These are phyloP conservation scores for Pilophorus perplexus DNA, from an alignment of 2,888 invertebrate genomes.

Conservation along the genomic window DNA sequence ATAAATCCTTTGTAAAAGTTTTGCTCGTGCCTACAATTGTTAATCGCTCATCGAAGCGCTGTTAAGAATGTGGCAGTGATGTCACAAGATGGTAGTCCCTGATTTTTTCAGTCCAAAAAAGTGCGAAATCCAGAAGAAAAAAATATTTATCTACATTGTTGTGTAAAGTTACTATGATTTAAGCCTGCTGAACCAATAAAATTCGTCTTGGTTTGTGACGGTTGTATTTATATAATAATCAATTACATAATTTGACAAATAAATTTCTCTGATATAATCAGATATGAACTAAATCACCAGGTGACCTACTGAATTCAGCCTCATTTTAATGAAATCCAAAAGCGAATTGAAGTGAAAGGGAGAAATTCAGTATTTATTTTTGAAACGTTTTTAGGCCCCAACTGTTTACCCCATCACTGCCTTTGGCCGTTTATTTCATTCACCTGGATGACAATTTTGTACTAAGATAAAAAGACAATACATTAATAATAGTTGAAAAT, in stretches of 20 bases:
- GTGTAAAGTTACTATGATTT: no score
- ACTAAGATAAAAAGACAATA: slow-evolving; percentile 34
- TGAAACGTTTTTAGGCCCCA: no score
- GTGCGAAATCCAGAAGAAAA: slow-evolving; percentile 14
- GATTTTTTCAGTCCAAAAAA: slow-evolving; percentile 33
- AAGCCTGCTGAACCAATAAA: slow-evolving; percentile 26
- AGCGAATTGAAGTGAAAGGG: no score
- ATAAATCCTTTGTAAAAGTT: slow-evolving; percentile 35
- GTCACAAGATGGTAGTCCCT: slow-evolving; percentile 44
- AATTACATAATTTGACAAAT: slow-evolving; percentile 8
- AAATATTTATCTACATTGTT: no score
- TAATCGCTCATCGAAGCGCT: slow-evolving; percentile 49
- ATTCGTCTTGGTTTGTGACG: slow-evolving; percentile 19
- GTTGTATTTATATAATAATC: slow-evolving; percentile 27
- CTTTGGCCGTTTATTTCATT: no score
- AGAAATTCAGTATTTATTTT: no score
- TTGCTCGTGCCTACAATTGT: slow-evolving; percentile 48
- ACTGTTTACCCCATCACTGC: no score
- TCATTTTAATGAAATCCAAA: no score
- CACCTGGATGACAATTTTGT: slow-evolving; percentile 14
- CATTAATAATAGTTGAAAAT: slow-evolving; percentile 23
- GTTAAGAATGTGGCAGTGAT: slow-evolving; percentile 45
- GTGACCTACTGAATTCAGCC: no score
- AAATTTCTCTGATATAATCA: slow-evolving; percentile 3
- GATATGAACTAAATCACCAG: slow-evolving; percentile 1